These are phyloP conservation scores for Ophiodon elongatus DNA, from an alignment of 2,113 vertebrate species.

Conservation along the genomic window DNA sequence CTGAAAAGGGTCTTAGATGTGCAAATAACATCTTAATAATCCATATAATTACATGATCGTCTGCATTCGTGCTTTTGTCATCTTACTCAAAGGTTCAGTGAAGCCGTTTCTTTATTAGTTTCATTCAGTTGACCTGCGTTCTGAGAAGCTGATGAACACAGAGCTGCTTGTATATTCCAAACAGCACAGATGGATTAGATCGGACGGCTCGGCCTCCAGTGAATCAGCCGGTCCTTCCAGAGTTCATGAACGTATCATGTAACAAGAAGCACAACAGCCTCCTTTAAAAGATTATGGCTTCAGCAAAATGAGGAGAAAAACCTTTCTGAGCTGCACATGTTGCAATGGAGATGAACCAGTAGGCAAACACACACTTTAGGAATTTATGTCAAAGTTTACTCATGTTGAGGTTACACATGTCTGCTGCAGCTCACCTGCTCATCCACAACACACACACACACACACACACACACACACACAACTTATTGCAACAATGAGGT, in stretches of 20 bases:
- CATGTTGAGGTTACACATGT: background rate
- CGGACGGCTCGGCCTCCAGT: background rate
- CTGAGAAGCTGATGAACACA: conserved; percentile 3
- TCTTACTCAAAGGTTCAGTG: background rate
- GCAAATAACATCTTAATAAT: background rate
- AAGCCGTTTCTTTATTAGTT: background rate
- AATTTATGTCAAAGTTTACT: background rate
- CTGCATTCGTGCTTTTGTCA: background rate
- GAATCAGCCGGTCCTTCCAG: background rate
- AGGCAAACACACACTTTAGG: no score
- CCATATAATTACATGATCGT: no score
- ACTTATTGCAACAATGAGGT: no score
- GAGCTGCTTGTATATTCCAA: background rate
- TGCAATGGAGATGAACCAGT: background rate
- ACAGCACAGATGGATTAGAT: background rate
- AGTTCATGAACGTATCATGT: background rate
- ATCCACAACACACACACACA: no score
- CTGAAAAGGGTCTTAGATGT: no score
- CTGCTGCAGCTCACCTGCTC: background rate
- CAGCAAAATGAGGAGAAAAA: background rate
- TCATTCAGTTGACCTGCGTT: background rate
- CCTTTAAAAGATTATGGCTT: no score
- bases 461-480: no score
- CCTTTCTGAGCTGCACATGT: background rate
- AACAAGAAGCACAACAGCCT: background rate